Conservation (phyloP, 2,113 vertebrate species). For the Neodon shergylaensis region DNA sequence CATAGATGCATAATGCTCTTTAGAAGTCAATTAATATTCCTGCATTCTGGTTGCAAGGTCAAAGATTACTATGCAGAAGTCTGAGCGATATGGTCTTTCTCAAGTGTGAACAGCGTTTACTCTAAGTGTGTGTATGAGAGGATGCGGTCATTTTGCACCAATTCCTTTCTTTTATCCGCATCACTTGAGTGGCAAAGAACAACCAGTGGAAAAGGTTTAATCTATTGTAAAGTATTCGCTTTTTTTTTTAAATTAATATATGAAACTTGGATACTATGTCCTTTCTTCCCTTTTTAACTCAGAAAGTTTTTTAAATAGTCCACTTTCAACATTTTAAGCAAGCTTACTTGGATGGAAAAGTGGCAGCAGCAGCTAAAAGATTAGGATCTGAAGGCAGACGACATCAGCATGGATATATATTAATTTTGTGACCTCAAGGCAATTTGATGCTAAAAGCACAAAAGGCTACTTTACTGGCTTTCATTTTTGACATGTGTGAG, state of each 20-base stretch:
- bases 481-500: conserved; percentile 49
- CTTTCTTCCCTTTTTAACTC: conserved; percentile 15
- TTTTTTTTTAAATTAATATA: not conserved
- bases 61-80: not conserved
- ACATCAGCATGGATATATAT: not conserved
- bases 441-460: conserved; percentile 33
- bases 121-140: not conserved
- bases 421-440: not conserved
- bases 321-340: conserved; percentile 29
- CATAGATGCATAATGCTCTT: not conserved
- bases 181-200: not conserved
- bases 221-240: not conserved
- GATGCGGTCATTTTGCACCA: not conserved
- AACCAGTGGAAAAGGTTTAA: not conserved
- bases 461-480: not conserved
- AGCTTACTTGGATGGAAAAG: not conserved
- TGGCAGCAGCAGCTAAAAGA: not conserved
- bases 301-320: not conserved
- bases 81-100: not conserved
- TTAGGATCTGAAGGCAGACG: not conserved
- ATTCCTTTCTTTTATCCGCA: not conserved
- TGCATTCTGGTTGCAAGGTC: not conserved
- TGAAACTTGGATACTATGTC: not conserved
- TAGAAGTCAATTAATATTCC: not conserved
- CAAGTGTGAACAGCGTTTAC: not conserved